Conservation (phyloP, 2,113 vertebrate species). For the Pachycephala philippinensis region DNA sequence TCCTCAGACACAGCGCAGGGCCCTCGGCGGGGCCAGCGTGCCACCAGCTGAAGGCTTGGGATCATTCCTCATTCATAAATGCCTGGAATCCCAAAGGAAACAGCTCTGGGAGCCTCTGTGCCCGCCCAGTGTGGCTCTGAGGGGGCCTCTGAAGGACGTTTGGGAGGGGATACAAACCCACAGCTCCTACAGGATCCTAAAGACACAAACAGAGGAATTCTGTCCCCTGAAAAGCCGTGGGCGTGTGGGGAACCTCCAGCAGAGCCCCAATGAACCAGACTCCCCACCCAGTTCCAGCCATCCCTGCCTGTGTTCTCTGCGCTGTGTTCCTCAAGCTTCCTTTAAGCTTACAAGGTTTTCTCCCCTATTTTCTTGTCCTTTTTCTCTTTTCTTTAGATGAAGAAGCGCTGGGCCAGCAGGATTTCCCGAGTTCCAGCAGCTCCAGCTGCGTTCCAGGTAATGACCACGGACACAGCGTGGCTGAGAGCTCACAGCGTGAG, state of each 20-base stretch:
- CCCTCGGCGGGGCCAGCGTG: not conserved
- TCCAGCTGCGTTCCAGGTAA: not conserved
- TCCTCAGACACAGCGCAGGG: fast-evolving
- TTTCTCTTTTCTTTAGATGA: not conserved
- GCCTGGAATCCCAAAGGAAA: not conserved
- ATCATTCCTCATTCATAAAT: not conserved
- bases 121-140: fast-evolving
- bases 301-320: not conserved
- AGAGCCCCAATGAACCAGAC: not conserved
- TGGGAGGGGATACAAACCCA: not conserved
- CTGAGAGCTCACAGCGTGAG: not conserved
- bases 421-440: not conserved
- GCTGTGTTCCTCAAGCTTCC: not conserved
- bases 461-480: not conserved
- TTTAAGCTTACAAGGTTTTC: not conserved
- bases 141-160: not conserved
- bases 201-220: not conserved
- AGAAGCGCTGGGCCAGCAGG: not conserved
- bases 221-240: not conserved
- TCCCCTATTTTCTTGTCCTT: not conserved
- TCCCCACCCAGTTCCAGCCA: not conserved
- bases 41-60: not conserved
- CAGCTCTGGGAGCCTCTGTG: not conserved
- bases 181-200: not conserved
- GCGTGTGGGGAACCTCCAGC: not conserved